Base-by-base conservation (phyloP, 2,797 vertebrate species). In the Diplodus sargus region DNA sequence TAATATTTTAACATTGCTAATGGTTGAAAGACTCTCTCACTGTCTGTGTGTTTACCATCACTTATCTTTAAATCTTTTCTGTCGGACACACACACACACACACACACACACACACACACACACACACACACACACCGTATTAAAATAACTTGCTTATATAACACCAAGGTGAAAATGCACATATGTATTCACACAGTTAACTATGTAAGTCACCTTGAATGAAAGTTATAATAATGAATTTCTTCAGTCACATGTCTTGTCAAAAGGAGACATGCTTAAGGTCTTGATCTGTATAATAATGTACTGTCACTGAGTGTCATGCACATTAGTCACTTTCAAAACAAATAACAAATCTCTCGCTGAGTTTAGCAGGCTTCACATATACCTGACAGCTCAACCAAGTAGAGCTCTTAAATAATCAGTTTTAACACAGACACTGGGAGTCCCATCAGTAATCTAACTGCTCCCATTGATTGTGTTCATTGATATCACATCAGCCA, bases 1-100 rank as follows among this genome's bases (percentile, higher is more conserved):
- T 53, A 89, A 90, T 92, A 89, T 90, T 91, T 90, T 89, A 93
- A 78, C 59, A 42, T 61, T 62, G 25, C 77, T 92, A 90, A 92
- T 87, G 76, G 84, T 49, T 76, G 56, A 57, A 61, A 34, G 53
- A 15, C 73, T 81, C 57, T 77, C 16, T 65, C 25, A 51, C 47
- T 77, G 71, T 75, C 15, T 25, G 42, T 79, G 78, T 79, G 52
- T 80, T 59, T 77, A 61, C 42, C 30, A 64, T 68, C 49, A 43
- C 57, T 74, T 66, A 56, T 59, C 61, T 74, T 65, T 23, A 15
- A 71, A n/a, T 43, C 45, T 53, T 39, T 16, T 51, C 17, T 57
- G 28, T 43, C 5, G 28, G 4, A 3, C 30, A 34, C 30, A 7
- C 30, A 6, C 30, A 34, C 30, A 7, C 30, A 34, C 30, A 1